Evolutionary conservation across 2,113 vertebrate genomes (phyloP).

Genomic region (Guaruba guarouba): DNA sequence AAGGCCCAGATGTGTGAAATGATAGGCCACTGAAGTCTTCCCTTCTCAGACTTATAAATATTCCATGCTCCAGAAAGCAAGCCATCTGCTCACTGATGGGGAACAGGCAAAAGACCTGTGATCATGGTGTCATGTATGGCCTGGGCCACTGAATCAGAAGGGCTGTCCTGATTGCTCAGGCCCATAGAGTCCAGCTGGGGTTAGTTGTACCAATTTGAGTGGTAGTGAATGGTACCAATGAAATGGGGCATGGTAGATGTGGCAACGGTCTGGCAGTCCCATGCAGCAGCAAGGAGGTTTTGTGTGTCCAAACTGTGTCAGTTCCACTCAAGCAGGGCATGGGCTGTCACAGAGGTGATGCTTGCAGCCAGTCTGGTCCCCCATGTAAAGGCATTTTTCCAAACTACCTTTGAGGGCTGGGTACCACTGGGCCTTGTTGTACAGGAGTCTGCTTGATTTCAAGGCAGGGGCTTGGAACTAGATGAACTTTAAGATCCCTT

Average conservation of each 20-base stretch:
- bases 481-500: background rate
- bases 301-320: background rate
- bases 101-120: background rate
- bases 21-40: background rate
- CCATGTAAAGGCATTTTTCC: background rate
- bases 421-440: background rate
- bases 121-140: background rate
- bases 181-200: no score
- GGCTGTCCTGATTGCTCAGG: background rate
- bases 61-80: background rate
- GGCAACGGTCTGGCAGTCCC: background rate
- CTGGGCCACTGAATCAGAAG: background rate
- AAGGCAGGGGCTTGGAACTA: background rate
- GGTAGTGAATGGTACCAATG: background rate
- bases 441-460: background rate
- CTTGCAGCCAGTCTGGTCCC: rapidly evolving
- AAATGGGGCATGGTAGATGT: background rate
- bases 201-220: background rate
- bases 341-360: background rate
- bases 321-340: background rate
- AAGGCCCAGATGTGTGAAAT: background rate
- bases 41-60: background rate
- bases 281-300: background rate
- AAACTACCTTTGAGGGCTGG: background rate
- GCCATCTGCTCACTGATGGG: background rate